Evolutionary conservation across 2,113 vertebrate genomes (phyloP), one percentile per base, ranked within the genome.

Genomic region (Etheostoma spectabile): DNA sequence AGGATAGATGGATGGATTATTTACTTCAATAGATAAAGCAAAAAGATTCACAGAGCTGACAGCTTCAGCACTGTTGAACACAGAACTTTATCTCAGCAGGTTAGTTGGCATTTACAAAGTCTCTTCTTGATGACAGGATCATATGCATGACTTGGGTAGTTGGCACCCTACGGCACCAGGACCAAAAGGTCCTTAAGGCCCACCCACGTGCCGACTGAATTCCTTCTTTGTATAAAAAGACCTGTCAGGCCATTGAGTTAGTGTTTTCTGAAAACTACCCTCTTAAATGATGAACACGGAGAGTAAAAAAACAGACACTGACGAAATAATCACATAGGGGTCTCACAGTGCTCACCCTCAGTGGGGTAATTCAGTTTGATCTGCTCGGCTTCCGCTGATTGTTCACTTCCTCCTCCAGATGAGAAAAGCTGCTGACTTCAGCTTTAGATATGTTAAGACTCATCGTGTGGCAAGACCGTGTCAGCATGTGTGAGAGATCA

Each of bases 381-480:
- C 69, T 72, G 38, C 46, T 55, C 2, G 49, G 10, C 48, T 64
- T 79, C 46, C 7, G 74, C 80, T 80, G 88, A 89, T 79, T 30
- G 2, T 72, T 83, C 67, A 67, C 85, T 72, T 87, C 60, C 46
- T 75, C 49, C 49, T 49, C 45, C 51, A 64, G 70, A 77, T 2
- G n/a, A 67, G 53, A 46, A 79, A 87, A 85, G 67, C 79, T 90
- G 86, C 91, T 94, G 87, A 92, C 59, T 71, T 74, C 30, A 74
- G 89, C 84, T 21, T 57, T 51, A 70, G 76, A 74, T 15, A 45
- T 59, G 60, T 81, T 33, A 77, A 85, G 78, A 61, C 71, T 82
- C 77, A 75, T 48, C 16, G 18, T 38, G n/a, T 74, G 57, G 60
- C 52, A 42, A 69, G 76, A 64, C 74, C 24, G 67, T 74, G 72